phyloP scores from a whole-genome alignment of 1,140 invertebrate species.

The Paralvinella palmiformis region DNA sequence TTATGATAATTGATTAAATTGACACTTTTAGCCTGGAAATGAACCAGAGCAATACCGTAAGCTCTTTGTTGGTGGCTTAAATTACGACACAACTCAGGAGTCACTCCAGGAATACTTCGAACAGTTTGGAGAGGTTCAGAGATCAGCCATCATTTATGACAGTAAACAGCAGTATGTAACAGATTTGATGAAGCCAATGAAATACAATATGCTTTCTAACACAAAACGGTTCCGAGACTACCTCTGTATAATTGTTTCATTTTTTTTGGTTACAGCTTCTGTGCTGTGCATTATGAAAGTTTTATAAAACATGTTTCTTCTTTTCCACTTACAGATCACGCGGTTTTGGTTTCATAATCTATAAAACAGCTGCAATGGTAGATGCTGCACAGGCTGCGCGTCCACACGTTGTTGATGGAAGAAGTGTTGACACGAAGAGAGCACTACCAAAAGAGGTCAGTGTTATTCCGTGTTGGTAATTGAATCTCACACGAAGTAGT shows the following conservation, averaged over 20 bases:
- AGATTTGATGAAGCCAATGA: too few species aligned
- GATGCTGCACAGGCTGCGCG: conserved; percentile 15
- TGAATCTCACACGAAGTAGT: too few species aligned
- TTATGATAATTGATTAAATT: too few species aligned
- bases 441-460: conserved; percentile 19
- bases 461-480: too few species aligned
- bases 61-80: conserved; percentile 93
- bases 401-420: conserved; percentile 15
- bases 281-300: not conserved
- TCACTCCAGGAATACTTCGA: conserved; percentile 88
- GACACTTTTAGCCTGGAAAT: too few species aligned
- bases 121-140: conserved; percentile 94
- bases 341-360: conserved; percentile 22
- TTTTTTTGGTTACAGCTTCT: not conserved
- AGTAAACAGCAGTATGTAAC: too few species aligned
- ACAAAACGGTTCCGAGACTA: too few species aligned
- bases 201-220: too few species aligned
- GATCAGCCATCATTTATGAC: conserved; percentile 97
- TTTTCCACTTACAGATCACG: conserved; percentile 11
- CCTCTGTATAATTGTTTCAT: conserved; percentile 37
- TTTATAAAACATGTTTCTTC: not conserved
- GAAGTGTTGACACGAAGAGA: conserved; percentile 21
- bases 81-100: conserved; percentile 89
- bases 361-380: conserved; percentile 2
- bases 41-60: conserved; percentile 90